Evolutionary conservation across 2,113 vertebrate genomes (phyloP), one percentile per base, ranked within the genome.

Genomic region (Pseudonaja textilis): DNA sequence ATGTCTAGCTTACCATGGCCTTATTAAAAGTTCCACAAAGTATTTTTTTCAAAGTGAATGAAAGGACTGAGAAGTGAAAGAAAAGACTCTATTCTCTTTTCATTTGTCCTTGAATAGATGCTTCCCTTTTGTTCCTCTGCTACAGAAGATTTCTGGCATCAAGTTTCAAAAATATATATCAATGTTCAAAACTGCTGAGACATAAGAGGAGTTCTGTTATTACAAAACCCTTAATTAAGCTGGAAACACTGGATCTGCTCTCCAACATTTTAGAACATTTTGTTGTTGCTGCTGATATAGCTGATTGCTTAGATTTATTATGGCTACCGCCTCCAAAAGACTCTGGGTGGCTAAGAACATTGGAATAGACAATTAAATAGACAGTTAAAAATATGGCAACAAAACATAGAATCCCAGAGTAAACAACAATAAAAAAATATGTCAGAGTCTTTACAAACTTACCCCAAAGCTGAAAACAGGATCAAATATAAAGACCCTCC

Each of bases 181-280:
- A 95, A 0, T 0, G 39, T 85, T 96, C 93, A 93, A 5, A 61
- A 90, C 74, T 52, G 6, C 45, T 55, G 95, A 95, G 95, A 85
- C 96, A 96, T 94, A 94, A 95, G 92, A 96, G 59, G 55, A 94
- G 90, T 93, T 96, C 61, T 64, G 93, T 93, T 16, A 29, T 12
- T 93, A 85, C 91, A 50, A 92, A 96, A 91, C n/a, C 91, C 94
- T 95, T 95, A 96, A 96, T 88, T 96, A 95, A 85, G 95, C 94
- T 93, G 56, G 93, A 95, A 69, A 59, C 25, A 94, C 23, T 88
- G 86, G 85, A 93, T 93, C 85, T 95, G 89, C 96, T 95, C 94
- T 95, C 59, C 50, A 81, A 26, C 26, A 81, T 56, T 86, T 94
- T 55, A 90, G 91, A 81, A 81, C 74, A 42, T 81, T 42, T 81